phyloP scores from a whole-genome alignment of 2,113 vertebrate species.

The Chauna torquata region DNA sequence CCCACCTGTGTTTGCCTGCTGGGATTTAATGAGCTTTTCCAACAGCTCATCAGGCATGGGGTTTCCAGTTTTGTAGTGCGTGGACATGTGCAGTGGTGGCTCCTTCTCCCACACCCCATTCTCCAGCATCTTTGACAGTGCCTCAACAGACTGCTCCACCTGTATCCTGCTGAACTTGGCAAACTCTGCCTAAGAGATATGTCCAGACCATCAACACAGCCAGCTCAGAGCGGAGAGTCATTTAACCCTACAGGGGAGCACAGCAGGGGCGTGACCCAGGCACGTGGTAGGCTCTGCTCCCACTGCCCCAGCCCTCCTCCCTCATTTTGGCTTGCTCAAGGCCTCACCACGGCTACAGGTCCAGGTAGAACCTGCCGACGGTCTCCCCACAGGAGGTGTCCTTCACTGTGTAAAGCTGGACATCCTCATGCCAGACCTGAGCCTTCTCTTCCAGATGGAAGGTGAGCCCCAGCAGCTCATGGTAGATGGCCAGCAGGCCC shows the following conservation, averaged over 20 bases:
- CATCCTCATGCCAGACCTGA: conserved; percentile 89
- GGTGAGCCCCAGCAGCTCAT: conserved; percentile 89
- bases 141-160: conserved; percentile 95
- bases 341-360: conserved; percentile 89
- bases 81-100: conserved; percentile 90
- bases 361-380: conserved; percentile 94
- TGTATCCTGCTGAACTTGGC: conserved; percentile 97
- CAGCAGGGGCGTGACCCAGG: conserved; percentile 92
- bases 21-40: conserved; percentile 91
- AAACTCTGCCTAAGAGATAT: conserved; percentile 83
- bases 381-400: conserved; percentile 75
- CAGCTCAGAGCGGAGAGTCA: accelerated
- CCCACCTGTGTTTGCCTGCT: conserved; percentile 92
- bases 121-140: conserved; percentile 96
- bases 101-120: conserved; percentile 99
- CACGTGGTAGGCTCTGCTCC: accelerated
- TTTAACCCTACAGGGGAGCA: not conserved
- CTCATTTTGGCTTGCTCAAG: accelerated
- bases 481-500: conserved; percentile 90
- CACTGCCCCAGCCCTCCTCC: not conserved
- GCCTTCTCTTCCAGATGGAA: conserved; percentile 84
- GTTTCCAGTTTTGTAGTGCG: conserved; percentile 83
- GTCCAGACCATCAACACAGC: not conserved
- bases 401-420: conserved; percentile 86
- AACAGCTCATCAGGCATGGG: conserved; percentile 86